Conservation (phyloP, 2,888 invertebrate species). For the Rhagophthalmus giganteus region DNA sequence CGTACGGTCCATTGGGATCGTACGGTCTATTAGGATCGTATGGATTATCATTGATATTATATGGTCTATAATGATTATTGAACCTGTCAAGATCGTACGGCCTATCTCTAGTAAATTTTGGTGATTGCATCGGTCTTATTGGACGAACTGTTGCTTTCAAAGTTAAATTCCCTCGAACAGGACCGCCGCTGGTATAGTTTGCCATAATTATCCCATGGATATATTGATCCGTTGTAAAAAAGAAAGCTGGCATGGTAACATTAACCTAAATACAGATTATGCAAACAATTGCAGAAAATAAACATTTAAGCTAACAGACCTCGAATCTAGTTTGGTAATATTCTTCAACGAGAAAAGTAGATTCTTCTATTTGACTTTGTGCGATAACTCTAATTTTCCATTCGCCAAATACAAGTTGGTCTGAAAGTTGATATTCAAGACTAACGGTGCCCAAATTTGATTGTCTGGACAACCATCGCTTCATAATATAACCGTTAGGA, state of each 20-base stretch:
- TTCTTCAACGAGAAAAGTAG: conserved; percentile 86
- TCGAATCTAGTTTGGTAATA: conserved; percentile 95
- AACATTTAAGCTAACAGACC: conserved; percentile 52
- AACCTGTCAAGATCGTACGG: conserved; percentile 14
- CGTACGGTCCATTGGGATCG: conserved; percentile 8
- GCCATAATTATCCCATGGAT: conserved; percentile 88
- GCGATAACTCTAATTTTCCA: conserved; percentile 90
- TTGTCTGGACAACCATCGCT: conserved; percentile 92
- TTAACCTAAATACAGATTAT: conserved; percentile 65
- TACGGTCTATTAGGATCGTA: conserved; percentile 12
- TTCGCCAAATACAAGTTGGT: conserved; percentile 89
- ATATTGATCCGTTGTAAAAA: conserved; percentile 82
- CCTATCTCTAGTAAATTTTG: conserved; percentile 7
- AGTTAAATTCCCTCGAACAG: conserved; percentile 87
- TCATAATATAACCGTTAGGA: conserved; percentile 83
- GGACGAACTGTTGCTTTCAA: conserved; percentile 77
- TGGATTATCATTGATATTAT: conserved; percentile 15
- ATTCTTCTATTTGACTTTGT: conserved; percentile 84
- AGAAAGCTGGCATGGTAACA: conserved; percentile 93
- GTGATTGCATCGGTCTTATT: conserved; percentile 48
- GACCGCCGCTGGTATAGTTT: conserved; percentile 93
- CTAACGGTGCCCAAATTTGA: conserved; percentile 94
- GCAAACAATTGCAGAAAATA: conserved; percentile 9
- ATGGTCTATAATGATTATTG: conserved; percentile 22
- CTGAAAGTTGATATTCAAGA: conserved; percentile 84